These are phyloP conservation scores for Acanthaster planci DNA, from an alignment of 35 echinoderm and acorn worm genomes.

Conservation along the genomic window DNA sequence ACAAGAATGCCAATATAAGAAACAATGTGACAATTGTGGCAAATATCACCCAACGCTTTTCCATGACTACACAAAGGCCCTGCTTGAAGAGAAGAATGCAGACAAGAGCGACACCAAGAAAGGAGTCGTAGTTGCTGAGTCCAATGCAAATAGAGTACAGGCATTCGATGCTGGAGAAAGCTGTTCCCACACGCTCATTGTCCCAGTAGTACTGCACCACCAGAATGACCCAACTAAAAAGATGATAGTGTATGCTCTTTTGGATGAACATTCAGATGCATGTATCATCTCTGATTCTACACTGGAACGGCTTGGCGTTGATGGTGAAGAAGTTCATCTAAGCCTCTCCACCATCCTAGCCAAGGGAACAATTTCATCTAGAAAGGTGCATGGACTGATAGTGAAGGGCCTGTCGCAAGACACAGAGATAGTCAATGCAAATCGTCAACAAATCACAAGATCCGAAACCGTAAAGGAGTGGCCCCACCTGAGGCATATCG, in stretches of 20 bases:
- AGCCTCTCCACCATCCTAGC: conserved; percentile 29
- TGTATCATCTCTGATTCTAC: conserved; percentile 24
- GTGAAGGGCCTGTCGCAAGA: background rate
- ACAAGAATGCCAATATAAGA: background rate
- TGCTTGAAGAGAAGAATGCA: background rate
- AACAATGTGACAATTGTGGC: background rate
- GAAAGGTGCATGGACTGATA: conserved; percentile 49
- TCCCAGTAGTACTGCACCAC: background rate
- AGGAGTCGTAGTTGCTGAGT: background rate
- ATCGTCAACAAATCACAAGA: conserved; percentile 52
- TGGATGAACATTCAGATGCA: conserved; percentile 34
- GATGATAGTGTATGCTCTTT: conserved; percentile 15
- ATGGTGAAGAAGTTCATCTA: background rate
- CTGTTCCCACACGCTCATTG: background rate
- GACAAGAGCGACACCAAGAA: background rate
- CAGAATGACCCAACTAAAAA: background rate
- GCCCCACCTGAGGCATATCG: conserved; percentile 43
- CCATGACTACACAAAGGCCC: background rate
- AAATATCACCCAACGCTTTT: background rate
- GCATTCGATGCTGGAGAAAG: background rate
- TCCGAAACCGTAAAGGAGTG: conserved; percentile 29
- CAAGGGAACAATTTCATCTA: conserved; percentile 36
- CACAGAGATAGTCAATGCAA: conserved; percentile 43
- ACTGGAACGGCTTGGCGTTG: background rate
- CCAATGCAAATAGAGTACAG: background rate